Conservation (phyloP, 2,797 vertebrate genomes). For the Cyprinella venusta region DNA sequence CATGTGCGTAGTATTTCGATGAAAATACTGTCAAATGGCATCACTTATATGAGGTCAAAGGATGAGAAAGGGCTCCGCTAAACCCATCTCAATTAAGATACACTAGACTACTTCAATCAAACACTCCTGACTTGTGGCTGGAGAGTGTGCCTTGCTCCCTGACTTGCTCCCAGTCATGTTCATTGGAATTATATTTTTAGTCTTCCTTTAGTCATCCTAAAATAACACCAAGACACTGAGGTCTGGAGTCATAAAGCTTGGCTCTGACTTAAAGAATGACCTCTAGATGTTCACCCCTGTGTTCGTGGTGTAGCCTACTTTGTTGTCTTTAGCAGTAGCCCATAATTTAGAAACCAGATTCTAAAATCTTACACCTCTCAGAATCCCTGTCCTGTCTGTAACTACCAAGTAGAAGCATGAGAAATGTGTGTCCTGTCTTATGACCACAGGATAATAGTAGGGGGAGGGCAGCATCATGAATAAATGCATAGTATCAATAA, state of each 20-base stretch:
- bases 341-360: not conserved
- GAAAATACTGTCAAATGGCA: too few species aligned
- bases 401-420: not conserved
- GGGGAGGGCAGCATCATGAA: not conserved
- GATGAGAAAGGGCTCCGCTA: not conserved
- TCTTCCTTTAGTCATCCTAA: slow-evolving; percentile 53
- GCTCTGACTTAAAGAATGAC: slow-evolving; percentile 23
- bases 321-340: not conserved
- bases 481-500: not conserved
- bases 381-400: not conserved
- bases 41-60: too few species aligned
- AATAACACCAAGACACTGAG: slow-evolving; percentile 55
- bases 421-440: not conserved
- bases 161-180: slow-evolving; percentile 47
- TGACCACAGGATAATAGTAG: not conserved
- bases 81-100: not conserved
- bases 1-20: too few species aligned
- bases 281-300: slow-evolving; percentile 7
- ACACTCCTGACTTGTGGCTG: slow-evolving; percentile 30
- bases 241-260: slow-evolving; percentile 42
- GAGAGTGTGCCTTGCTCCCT: slow-evolving; percentile 10
- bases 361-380: not conserved
- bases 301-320: not conserved
- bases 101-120: slow-evolving; percentile 22
- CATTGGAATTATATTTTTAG: slow-evolving; percentile 52